Base-by-base conservation (phyloP, 2,113 vertebrate genomes). In the Rissa tridactyla region DNA sequence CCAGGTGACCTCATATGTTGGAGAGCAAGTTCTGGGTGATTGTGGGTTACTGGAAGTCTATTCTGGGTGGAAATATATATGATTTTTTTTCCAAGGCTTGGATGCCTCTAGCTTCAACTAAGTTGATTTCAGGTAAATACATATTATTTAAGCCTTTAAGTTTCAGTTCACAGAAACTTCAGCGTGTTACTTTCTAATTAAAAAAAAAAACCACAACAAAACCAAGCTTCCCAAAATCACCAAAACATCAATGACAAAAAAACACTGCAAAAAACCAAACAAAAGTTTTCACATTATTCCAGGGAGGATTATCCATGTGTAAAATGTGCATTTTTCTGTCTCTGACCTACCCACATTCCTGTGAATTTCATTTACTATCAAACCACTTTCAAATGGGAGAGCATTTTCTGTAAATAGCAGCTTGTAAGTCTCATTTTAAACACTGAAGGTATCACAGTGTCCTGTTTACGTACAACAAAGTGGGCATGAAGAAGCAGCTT, bases 1-100 rank as follows among this genome's bases (percentile, higher is more conserved):
- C 96, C 93, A 96, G 93, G 84, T 95, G 94, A 97, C 52, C 75
- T 96, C 92, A 95, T 94, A 73, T 46, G 51, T 93, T 93, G 95
- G 96, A 95, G 57, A 97, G 76, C 11, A n/a, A 94, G 70, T 70
- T 92, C 78, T 94, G 91, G 79, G 86, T 93, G 75, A 68, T 13
- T 88, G 81, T 87, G 75, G 86, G 94, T 94, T 94, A 92, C 92
- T 95, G 95, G 91, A 96, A 94, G 20, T 86, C 81, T 97, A 7
- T 77, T 90, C 75, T 91, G 78, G 42, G 46, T 90, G 68, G 64
- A 92, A 85, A 61, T 86, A 73, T 2, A 42, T 19, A 38, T 46
- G 46, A 60, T 19, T 47, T 71, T 71, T 42, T 44, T 69, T 78
- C 78, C 32, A 89, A 49, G 62, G 15, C 76, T 77, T 46, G n/a